Percentiles rank a stretch among this genome's conserved stretches.
Conservation (phyloP, 2,888 invertebrate species). For the Steinernema scapterisci region DNA sequence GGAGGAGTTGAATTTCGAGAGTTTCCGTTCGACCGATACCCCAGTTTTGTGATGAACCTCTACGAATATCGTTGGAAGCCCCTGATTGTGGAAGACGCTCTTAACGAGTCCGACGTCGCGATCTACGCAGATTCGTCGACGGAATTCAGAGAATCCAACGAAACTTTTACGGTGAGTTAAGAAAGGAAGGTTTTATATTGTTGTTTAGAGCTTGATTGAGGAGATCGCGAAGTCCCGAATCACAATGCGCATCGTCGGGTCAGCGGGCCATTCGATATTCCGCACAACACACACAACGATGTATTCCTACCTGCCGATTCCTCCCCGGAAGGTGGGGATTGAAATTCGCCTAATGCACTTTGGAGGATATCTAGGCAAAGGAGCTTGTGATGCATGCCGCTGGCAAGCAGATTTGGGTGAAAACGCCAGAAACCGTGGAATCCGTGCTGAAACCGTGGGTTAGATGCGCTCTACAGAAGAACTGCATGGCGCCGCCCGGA, state of each 20-base stretch:
- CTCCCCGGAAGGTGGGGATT: not conserved
- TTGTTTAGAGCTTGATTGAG: slow-evolving; percentile 17
- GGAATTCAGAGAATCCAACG: not conserved
- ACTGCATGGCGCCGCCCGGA: slow-evolving; percentile 22
- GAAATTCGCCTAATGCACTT: not conserved
- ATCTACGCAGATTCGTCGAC: slow-evolving; percentile 30
- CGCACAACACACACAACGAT: slow-evolving; percentile 31
- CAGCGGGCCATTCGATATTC: slow-evolving; percentile 31
- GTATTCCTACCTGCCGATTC: slow-evolving; percentile 17
- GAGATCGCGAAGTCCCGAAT: slow-evolving; percentile 12
- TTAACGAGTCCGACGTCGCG: not conserved
- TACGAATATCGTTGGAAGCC: slow-evolving; percentile 34
- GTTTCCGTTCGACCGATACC: slow-evolving; percentile 28
- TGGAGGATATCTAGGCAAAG: slow-evolving; percentile 27
- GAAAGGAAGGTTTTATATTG: not conserved
- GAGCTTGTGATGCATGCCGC: slow-evolving; percentile 19
- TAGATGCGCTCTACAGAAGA: not conserved
- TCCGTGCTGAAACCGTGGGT: slow-evolving; percentile 18
- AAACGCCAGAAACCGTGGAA: not conserved
- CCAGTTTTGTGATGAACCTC: slow-evolving; percentile 20
- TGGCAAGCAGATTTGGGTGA: not conserved
- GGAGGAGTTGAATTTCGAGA: not conserved
- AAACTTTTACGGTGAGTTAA: slow-evolving; percentile 8
- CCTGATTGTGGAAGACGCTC: slow-evolving; percentile 4
- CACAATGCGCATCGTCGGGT: slow-evolving; percentile 6